Evolutionary conservation across 2,888 invertebrate genomes (phyloP).

Genomic region (Podabrus alpinus): DNA sequence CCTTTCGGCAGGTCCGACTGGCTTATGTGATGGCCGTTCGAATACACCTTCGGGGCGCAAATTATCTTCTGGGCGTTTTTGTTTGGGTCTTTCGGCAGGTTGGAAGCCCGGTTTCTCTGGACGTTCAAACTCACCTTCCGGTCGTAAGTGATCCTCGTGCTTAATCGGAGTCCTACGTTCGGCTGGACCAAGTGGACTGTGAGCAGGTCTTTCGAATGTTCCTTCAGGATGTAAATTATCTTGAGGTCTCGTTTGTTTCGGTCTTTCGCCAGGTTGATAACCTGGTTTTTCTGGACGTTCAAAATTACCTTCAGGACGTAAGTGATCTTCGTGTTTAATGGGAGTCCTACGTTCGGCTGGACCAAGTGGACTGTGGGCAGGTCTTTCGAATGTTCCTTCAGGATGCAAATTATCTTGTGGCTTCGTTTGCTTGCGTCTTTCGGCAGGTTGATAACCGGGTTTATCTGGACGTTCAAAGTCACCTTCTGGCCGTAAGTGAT

Average conservation of each 20-base stretch:
- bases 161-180: constrained; percentile 52
- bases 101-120: constrained; percentile 51
- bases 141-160: constrained; percentile 56
- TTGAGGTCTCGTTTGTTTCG: constrained; percentile 59
- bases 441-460: constrained; percentile 50
- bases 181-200: constrained; percentile 42
- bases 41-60: constrained; percentile 66
- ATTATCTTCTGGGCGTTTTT: constrained; percentile 64
- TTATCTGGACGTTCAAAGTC: constrained; percentile 54
- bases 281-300: constrained; percentile 51
- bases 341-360: constrained; percentile 48
- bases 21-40: constrained; percentile 54
- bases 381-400: constrained; percentile 59
- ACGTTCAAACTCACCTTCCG: constrained; percentile 59
- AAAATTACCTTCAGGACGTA: constrained; percentile 51
- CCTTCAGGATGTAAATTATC: constrained; percentile 61
- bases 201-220: constrained; percentile 56
- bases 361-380: constrained; percentile 43
- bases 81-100: constrained; percentile 57
- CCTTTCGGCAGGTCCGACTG: constrained; percentile 55
- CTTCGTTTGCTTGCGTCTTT: constrained; percentile 52
- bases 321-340: constrained; percentile 52
- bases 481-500: constrained; percentile 61
- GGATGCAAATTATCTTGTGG: constrained; percentile 56
- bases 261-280: constrained; percentile 57